Percentiles rank a stretch among this genome's conserved stretches.
phyloP scores from a whole-genome alignment of 2,888 invertebrate species.

The Philereme vetulata region DNA sequence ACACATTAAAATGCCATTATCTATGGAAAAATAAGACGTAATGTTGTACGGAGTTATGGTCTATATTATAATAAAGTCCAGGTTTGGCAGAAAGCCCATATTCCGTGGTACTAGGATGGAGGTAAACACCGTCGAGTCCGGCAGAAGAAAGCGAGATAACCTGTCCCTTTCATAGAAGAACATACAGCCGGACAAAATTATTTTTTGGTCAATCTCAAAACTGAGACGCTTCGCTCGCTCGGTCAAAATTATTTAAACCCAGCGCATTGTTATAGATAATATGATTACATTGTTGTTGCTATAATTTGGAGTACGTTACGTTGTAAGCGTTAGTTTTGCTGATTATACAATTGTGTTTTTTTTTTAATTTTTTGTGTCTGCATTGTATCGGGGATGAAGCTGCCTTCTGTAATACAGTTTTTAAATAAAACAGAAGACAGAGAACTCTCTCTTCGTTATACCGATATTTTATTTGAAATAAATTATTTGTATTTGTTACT shows the following conservation, averaged over 20 bases:
- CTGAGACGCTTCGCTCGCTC: too few species aligned
- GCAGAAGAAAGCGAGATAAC: too few species aligned
- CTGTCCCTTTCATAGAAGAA: background rate
- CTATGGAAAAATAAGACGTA: background rate
- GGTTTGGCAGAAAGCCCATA: constrained; percentile 29
- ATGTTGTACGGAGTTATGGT: constrained; percentile 17
- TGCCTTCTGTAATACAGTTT: too few species aligned
- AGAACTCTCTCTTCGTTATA: too few species aligned
- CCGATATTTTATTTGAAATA: too few species aligned
- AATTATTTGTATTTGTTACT: too few species aligned
- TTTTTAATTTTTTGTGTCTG: too few species aligned
- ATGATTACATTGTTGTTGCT: background rate
- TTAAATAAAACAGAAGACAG: too few species aligned
- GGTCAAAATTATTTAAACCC: background rate
- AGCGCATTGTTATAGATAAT: background rate
- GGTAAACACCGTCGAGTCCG: background rate
- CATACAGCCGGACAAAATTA: too few species aligned
- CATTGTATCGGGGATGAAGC: too few species aligned
- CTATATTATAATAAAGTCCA: constrained; percentile 21
- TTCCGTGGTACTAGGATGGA: constrained; percentile 20
- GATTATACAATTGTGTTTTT: too few species aligned
- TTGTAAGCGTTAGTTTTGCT: background rate
- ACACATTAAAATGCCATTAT: constrained; percentile 27
- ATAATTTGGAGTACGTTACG: background rate
- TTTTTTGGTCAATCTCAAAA: too few species aligned